A percentile compares a stretch with the other conserved stretches of the same genome.
These are phyloP conservation scores for Dryobates pubescens DNA, from an alignment of 2,797 vertebrate species.

Conservation along the genomic window DNA sequence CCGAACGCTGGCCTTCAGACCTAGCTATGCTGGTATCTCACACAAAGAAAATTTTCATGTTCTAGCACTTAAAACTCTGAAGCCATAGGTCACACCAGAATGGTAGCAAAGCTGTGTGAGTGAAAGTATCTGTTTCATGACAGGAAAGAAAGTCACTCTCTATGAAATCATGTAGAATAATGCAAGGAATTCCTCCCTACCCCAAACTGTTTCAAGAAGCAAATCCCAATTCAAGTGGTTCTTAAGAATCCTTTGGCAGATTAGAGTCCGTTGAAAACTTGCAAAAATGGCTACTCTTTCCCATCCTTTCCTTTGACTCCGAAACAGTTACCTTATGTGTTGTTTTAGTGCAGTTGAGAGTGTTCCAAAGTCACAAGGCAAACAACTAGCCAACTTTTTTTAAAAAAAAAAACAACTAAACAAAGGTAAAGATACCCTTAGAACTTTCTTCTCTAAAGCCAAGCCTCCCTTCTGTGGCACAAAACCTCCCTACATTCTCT, in stretches of 20 bases:
- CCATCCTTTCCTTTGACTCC: not conserved
- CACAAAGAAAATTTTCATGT: not conserved
- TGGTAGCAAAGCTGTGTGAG: not conserved
- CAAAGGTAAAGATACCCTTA: not conserved
- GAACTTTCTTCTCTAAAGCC: not conserved
- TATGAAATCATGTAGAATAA: not conserved
- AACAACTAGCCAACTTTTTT: not conserved
- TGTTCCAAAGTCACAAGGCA: not conserved
- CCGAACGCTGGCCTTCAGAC: rapidly evolving
- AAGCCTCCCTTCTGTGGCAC: not conserved
- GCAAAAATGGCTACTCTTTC: not conserved
- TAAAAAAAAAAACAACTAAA: not conserved
- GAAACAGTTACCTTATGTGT: not conserved
- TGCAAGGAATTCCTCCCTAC: not conserved
- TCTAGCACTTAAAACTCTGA: not conserved
- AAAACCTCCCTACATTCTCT: rapidly evolving
- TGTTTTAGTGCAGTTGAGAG: not conserved
- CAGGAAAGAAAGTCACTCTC: not conserved
- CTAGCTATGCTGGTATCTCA: not conserved
- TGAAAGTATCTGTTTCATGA: not conserved
- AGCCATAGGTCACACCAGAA: not conserved
- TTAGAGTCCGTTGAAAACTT: not conserved
- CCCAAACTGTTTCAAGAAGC: not conserved
- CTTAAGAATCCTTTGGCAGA: not conserved
- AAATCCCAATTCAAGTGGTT: not conserved